Conservation (phyloP, 2,113 vertebrate species). For the Callipepla squamata region DNA sequence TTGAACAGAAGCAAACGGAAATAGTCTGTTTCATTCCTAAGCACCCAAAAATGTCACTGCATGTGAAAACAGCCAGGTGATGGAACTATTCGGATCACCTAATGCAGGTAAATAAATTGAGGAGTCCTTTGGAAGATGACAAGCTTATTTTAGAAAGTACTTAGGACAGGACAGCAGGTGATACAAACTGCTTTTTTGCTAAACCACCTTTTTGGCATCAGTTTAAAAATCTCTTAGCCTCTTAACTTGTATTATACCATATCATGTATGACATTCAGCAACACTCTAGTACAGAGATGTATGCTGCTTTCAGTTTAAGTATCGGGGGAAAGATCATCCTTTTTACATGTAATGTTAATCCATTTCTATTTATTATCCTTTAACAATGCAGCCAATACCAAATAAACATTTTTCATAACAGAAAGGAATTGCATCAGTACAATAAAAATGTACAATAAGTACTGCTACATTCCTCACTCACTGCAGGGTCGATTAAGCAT, state of each 20-base stretch:
- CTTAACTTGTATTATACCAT: background rate
- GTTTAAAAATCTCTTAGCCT: background rate
- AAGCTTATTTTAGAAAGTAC: background rate
- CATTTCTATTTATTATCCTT: background rate
- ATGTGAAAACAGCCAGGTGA: background rate
- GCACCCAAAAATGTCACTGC: background rate
- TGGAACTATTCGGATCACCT: background rate
- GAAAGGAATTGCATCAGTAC: background rate
- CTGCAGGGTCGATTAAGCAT: background rate
- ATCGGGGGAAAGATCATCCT: background rate
- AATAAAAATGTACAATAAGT: background rate
- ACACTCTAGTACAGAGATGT: background rate
- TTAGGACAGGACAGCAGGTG: background rate
- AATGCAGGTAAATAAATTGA: background rate
- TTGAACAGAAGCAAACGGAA: slow-evolving; percentile 66
- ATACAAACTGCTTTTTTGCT: background rate
- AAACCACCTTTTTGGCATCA: background rate
- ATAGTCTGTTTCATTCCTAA: background rate
- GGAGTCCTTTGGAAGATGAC: background rate
- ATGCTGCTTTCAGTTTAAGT: background rate
- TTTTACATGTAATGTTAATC: background rate
- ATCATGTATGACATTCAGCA: background rate
- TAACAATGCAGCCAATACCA: background rate
- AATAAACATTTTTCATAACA: background rate
- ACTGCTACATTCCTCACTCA: background rate